phyloP scores from a whole-genome alignment of 2,113 vertebrate genomes.

The Thalassarche chlororhynchos region DNA sequence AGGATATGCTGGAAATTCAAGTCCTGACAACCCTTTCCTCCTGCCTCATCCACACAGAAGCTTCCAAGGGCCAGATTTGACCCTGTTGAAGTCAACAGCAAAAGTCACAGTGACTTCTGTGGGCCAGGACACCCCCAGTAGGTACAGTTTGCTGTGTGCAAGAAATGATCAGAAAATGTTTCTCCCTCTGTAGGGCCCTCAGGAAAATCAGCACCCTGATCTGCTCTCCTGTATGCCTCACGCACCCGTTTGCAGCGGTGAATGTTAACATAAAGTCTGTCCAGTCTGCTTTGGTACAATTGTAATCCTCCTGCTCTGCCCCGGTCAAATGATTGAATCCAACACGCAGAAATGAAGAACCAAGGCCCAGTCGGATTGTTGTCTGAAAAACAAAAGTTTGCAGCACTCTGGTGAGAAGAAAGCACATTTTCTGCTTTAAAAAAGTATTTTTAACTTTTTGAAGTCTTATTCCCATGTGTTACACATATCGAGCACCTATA shows the following conservation, averaged over 20 bases:
- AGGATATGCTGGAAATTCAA: background rate
- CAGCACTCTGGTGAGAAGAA: background rate
- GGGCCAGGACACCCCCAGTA: background rate
- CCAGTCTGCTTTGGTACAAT: background rate
- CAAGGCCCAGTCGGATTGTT: too few relatives aligned
- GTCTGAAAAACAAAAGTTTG: background rate
- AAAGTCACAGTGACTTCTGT: background rate
- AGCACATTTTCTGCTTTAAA: background rate
- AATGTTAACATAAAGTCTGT: background rate
- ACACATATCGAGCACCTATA: rapidly evolving
- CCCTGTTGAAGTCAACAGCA: background rate
- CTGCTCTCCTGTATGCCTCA: too few relatives aligned
- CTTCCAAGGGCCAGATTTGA: background rate
- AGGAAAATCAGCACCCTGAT: background rate
- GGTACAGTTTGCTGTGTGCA: background rate
- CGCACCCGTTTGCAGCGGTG: background rate
- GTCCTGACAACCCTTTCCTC: background rate
- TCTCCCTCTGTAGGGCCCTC: background rate
- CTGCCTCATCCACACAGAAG: background rate
- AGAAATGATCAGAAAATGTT: background rate
- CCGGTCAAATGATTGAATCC: too few relatives aligned
- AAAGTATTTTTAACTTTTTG: background rate
- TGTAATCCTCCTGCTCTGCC: background rate
- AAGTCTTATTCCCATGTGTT: background rate
- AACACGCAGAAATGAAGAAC: background rate